Evolutionary conservation across 2,113 vertebrate species (phyloP).

Genomic region (Mesitornis unicolor): DNA sequence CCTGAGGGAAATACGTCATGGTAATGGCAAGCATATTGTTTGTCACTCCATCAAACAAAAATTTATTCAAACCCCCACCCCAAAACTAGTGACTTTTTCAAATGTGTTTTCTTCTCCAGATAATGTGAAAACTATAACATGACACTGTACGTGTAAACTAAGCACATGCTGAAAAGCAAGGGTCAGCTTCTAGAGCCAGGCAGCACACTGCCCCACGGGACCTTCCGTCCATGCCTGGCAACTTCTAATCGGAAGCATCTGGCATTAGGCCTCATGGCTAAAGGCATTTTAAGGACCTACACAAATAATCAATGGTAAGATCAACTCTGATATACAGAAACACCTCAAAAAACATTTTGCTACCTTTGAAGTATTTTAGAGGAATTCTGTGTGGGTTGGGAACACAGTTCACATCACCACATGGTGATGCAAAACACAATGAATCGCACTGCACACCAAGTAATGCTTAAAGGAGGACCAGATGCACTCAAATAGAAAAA

Average conservation of each 20-base stretch:
- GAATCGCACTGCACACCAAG: neutral
- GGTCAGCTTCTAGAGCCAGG: neutral
- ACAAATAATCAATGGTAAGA: neutral
- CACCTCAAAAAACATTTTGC: neutral
- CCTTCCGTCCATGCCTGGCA: fast-evolving
- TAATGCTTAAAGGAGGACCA: neutral
- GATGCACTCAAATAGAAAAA: neutral
- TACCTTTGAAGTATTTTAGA: neutral
- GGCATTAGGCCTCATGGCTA: neutral
- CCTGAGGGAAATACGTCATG: neutral
- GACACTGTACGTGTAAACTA: neutral
- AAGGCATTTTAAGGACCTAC: neutral
- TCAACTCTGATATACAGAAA: neutral
- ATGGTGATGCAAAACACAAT: neutral
- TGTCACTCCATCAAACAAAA: fast-evolving
- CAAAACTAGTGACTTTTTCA: neutral
- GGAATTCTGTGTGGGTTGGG: fast-evolving
- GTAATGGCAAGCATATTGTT: neutral
- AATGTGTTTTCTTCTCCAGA: neutral
- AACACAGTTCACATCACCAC: neutral
- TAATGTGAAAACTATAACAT: neutral
- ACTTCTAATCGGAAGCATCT: neutral
- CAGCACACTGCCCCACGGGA: fast-evolving
- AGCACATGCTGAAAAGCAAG: neutral
- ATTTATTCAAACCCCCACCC: fast-evolving